Conservation (phyloP, 2,888 invertebrate genomes). For the Troides aeacus region DNA sequence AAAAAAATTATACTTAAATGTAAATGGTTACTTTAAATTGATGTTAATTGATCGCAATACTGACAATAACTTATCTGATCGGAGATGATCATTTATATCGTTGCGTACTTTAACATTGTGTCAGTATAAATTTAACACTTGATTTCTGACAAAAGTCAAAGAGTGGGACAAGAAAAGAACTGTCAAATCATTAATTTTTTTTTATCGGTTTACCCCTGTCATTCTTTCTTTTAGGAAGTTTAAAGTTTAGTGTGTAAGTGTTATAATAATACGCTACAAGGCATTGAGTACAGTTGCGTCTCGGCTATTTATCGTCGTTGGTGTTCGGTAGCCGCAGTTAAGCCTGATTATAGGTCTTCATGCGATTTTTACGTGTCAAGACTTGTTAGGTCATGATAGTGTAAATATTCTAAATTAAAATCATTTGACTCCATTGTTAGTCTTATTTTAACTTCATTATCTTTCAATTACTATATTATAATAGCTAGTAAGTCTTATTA, state of each 20-base stretch:
- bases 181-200: constrained; percentile 10
- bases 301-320: not conserved
- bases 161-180: not conserved
- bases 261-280: not conserved
- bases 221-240: not conserved
- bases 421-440: too few relatives aligned
- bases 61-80: too few relatives aligned
- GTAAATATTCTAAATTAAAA: too few relatives aligned
- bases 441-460: too few relatives aligned
- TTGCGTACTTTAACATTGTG: not conserved
- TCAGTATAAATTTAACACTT: not conserved
- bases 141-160: not conserved
- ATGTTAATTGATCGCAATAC: too few relatives aligned
- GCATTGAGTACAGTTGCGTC: not conserved
- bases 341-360: constrained; percentile 4
- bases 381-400: not conserved
- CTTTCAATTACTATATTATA: too few relatives aligned
- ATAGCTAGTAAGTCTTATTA: too few relatives aligned
- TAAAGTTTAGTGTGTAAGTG: constrained; percentile 2
- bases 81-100: not conserved
- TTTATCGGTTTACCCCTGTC: not conserved
- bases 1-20: too few relatives aligned
- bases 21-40: too few relatives aligned
- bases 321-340: constrained; percentile 1
- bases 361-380: constrained; percentile 1